Evolutionary conservation across 2,113 vertebrate species (phyloP).

Genomic region (Donacobius atricapilla): DNA sequence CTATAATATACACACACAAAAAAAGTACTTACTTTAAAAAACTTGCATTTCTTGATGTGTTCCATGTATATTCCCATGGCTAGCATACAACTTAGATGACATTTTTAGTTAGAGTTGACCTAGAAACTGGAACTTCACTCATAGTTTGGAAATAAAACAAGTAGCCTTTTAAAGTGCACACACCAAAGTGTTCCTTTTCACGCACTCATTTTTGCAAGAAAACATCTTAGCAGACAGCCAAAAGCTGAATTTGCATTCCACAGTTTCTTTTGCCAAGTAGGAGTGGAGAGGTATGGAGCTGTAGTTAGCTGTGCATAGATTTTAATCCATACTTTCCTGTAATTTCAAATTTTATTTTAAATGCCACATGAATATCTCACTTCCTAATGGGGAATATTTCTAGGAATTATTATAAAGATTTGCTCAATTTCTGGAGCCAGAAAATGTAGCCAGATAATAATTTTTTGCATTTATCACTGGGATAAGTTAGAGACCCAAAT

Average conservation of each 20-base stretch:
- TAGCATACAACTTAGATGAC: neutral
- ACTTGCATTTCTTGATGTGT: neutral
- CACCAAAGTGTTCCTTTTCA: neutral
- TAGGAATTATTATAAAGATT: neutral
- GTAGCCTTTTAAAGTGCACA: neutral
- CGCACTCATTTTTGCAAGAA: neutral
- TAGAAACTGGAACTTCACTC: neutral
- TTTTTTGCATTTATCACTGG: neutral
- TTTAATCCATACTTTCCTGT: neutral
- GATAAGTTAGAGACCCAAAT: neutral
- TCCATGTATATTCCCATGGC: neutral
- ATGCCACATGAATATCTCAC: neutral
- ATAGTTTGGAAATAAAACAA: neutral
- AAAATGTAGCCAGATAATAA: neutral
- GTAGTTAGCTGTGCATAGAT: neutral
- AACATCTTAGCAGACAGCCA: neutral
- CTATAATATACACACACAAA: neutral
- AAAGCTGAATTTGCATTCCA: neutral
- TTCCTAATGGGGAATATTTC: neutral
- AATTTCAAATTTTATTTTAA: neutral
- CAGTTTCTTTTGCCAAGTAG: neutral
- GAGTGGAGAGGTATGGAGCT: too few relatives aligned
- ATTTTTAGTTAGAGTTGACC: neutral
- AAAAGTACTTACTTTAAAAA: neutral
- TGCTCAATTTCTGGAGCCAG: neutral